A percentile compares a stretch with the other conserved stretches of the same genome.
These are phyloP conservation scores for Aplysina aerophoba DNA, from an alignment of 37 sponge, comb jelly and placozoan species.

Conservation along the genomic window DNA sequence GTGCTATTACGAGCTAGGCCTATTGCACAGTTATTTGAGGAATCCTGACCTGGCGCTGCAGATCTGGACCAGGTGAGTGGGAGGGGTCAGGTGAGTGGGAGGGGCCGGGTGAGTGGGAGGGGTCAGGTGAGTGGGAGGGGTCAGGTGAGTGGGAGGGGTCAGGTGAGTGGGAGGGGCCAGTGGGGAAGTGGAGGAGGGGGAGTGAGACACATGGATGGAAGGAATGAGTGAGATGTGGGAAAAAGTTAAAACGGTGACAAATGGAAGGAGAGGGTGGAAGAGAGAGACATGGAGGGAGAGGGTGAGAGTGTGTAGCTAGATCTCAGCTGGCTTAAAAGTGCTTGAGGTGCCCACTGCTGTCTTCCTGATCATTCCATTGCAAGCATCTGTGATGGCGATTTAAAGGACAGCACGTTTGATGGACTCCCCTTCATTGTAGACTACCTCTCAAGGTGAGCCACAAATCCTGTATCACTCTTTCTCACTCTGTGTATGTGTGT, in stretches of 20 bases:
- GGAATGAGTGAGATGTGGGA: no score
- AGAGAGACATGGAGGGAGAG: background rate
- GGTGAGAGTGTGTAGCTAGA: background rate
- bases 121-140: no score
- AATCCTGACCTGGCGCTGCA: conserved; percentile 63
- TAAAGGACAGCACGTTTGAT: conserved; percentile 51
- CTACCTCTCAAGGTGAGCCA: conserved; percentile 67
- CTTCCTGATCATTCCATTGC: background rate
- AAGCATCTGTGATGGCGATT: conserved; percentile 64
- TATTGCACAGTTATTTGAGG: conserved; percentile 71
- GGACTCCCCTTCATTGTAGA: conserved; percentile 72
- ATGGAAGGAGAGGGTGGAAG: background rate
- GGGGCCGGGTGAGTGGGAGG: no score
- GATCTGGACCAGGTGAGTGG: conserved; percentile 72
- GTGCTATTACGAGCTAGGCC: conserved; percentile 82
- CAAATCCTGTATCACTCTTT: no score
- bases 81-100: no score
- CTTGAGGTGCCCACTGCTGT: background rate
- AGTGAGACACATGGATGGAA: no score
- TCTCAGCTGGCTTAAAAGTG: background rate
- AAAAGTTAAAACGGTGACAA: no score
- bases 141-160: no score
- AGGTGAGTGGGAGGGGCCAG: no score
- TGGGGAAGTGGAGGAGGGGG: no score
- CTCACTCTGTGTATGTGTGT: background rate